These are phyloP conservation scores for Acanthopleura granulata DNA, from an alignment of 2,888 invertebrate genomes.

Conservation along the genomic window DNA sequence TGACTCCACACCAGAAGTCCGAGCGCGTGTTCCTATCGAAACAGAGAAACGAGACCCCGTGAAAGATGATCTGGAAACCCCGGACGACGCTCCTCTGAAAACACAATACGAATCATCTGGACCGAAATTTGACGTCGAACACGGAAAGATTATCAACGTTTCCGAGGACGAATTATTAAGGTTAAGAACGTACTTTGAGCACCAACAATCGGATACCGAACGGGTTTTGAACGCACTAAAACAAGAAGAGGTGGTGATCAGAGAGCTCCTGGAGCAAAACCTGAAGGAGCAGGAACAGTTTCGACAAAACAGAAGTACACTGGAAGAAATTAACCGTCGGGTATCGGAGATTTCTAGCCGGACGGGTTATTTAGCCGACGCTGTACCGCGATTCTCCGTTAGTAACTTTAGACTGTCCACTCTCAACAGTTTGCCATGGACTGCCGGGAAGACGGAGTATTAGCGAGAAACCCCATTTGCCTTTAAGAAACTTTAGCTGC, in stretches of 20 bases:
- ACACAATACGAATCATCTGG: not conserved
- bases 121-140: not conserved
- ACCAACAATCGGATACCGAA: not conserved
- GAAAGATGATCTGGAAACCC: not conserved
- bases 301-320: not conserved
- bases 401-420: too few relatives aligned
- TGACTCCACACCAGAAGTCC: too few relatives aligned
- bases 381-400: too few relatives aligned
- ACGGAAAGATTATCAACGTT: not conserved
- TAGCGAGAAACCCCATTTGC: too few relatives aligned
- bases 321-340: slow-evolving; percentile 9
- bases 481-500: too few relatives aligned
- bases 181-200: slow-evolving; percentile 1
- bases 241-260: slow-evolving; percentile 12
- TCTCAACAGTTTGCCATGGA: too few relatives aligned
- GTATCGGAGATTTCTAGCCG: too few relatives aligned
- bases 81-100: too few relatives aligned
- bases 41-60: not conserved
- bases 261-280: slow-evolving; percentile 14
- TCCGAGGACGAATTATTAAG: not conserved
- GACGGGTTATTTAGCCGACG: too few relatives aligned
- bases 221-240: not conserved
- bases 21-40: too few relatives aligned
- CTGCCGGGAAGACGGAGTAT: too few relatives aligned
- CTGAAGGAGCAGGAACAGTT: slow-evolving; percentile 9